Conservation (phyloP, 2,797 vertebrate species). For the Malurus splendens region DNA sequence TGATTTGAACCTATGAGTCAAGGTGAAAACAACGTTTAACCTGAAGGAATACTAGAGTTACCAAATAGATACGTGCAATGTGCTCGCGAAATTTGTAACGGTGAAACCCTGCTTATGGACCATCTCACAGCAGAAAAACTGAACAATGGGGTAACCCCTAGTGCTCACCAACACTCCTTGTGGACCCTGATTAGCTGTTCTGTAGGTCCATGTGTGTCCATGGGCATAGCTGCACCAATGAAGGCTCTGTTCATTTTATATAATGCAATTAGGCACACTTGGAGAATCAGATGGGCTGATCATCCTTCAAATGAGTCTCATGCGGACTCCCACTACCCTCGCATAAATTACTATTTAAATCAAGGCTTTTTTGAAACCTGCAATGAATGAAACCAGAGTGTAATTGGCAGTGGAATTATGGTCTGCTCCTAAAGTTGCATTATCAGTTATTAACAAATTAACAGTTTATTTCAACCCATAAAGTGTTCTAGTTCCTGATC, state of each 20-base stretch:
- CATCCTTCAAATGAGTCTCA: not conserved
- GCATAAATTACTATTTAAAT: constrained; percentile 15
- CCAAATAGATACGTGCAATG: not conserved
- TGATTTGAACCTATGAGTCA: not conserved
- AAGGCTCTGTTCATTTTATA: not conserved
- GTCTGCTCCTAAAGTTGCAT: not conserved
- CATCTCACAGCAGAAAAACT: not conserved
- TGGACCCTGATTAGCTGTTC: not conserved
- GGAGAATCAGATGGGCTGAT: constrained; percentile 7
- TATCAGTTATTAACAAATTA: not conserved
- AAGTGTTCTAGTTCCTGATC: not conserved
- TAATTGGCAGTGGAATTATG: not conserved
- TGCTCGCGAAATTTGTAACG: not conserved
- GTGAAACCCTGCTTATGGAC: not conserved
- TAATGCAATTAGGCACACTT: not conserved
- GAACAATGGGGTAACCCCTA: not conserved
- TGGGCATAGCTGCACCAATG: not conserved
- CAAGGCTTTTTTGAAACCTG: not conserved
- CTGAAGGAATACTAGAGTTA: not conserved
- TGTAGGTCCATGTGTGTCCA: not conserved
- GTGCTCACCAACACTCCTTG: not conserved
- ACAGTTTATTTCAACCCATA: not conserved
- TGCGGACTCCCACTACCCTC: not conserved
- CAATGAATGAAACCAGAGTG: not conserved
- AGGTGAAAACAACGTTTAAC: not conserved